Evolutionary conservation across 2,113 vertebrate genomes (phyloP).

Genomic region (Tauraco erythrolophus): DNA sequence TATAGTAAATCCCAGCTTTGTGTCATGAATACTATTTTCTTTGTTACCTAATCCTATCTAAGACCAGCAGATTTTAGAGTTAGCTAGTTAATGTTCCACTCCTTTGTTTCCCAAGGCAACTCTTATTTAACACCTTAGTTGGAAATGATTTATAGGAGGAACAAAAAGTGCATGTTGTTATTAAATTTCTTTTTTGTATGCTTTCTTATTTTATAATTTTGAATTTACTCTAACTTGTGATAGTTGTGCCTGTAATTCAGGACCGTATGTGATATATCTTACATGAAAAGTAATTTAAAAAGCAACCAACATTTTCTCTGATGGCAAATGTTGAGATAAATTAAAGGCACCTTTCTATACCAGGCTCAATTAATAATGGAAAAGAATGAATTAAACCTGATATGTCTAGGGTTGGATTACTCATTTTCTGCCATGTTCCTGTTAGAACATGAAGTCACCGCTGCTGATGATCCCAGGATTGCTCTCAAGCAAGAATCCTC

Average conservation of each 20-base stretch:
- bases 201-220: background rate
- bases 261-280: background rate
- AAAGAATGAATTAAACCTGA: background rate
- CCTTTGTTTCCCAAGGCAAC: background rate
- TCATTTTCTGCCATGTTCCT: background rate
- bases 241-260: background rate
- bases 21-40: constrained; percentile 45
- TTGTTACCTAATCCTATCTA: constrained; percentile 60
- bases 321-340: background rate
- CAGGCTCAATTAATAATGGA: background rate
- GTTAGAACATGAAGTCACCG: background rate
- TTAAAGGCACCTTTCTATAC: background rate
- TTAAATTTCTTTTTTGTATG: background rate
- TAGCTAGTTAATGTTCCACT: constrained; percentile 13
- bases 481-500: background rate
- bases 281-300: background rate
- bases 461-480: background rate
- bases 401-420: background rate
- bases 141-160: background rate
- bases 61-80: constrained; percentile 67
- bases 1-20: constrained; percentile 45
- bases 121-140: constrained; percentile 33
- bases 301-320: too few species aligned
- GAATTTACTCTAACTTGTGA: background rate
- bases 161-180: background rate